phyloP scores from a whole-genome alignment of 2,113 vertebrate species.

The Podocnemis expansa region DNA sequence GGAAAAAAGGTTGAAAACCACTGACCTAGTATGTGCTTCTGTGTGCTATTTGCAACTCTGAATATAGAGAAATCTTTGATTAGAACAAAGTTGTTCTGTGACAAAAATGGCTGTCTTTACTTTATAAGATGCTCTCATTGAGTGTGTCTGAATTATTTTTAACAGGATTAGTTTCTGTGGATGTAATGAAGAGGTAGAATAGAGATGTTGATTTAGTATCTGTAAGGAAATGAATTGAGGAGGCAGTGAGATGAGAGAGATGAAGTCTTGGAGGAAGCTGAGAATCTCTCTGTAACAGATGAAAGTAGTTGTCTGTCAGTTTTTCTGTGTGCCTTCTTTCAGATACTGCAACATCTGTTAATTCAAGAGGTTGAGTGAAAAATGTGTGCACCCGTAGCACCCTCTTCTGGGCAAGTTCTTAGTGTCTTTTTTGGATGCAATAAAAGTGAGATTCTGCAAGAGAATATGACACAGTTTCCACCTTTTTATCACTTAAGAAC shows the following conservation, averaged over 20 bases:
- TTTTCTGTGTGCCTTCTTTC: background rate
- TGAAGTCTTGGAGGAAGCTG: background rate
- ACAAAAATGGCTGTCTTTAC: background rate
- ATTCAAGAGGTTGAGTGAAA: background rate
- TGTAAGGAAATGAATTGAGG: background rate
- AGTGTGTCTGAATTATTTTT: background rate
- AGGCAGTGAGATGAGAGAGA: background rate
- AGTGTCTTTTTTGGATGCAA: background rate
- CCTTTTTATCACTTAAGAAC: background rate
- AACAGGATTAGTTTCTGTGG: background rate
- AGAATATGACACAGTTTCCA: background rate
- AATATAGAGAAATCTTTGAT: background rate
- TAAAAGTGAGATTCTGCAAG: background rate
- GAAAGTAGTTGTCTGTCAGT: background rate
- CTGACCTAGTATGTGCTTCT: background rate
- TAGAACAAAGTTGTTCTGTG: background rate
- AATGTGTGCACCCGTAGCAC: slow-evolving; percentile 31
- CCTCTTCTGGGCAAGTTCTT: slow-evolving; percentile 32
- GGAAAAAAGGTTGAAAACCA: too few species aligned
- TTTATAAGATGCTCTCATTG: background rate
- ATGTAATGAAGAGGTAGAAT: background rate
- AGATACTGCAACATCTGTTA: background rate
- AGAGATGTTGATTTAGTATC: background rate
- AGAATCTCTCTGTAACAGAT: background rate
- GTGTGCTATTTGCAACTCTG: slow-evolving; percentile 12